Percentiles rank a stretch among this genome's conserved stretches.
These are phyloP conservation scores for Pipra filicauda DNA, from an alignment of 2,113 vertebrate species.

Conservation along the genomic window DNA sequence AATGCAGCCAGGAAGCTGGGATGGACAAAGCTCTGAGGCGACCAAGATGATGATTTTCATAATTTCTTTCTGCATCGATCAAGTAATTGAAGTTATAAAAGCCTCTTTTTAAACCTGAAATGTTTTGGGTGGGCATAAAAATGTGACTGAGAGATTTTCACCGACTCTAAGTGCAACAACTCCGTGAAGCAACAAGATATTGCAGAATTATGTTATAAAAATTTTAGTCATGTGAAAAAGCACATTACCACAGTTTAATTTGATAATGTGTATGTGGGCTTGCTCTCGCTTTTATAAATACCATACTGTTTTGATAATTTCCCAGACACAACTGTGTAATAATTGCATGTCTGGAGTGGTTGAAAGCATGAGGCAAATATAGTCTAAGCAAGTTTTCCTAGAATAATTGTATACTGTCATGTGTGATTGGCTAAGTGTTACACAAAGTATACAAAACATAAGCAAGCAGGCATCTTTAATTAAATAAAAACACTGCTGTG, in stretches of 20 bases:
- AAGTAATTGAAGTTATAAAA: neutral
- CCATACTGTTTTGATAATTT: constrained; percentile 58
- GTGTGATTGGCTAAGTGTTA: constrained; percentile 55
- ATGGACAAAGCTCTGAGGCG: neutral
- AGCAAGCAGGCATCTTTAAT: constrained; percentile 21
- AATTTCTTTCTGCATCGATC: neutral
- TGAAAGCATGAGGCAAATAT: constrained; percentile 60
- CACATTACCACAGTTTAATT: constrained; percentile 50
- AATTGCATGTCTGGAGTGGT: constrained; percentile 57
- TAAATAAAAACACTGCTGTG: neutral
- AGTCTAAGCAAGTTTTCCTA: constrained; percentile 25
- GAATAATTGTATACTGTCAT: constrained; percentile 64
- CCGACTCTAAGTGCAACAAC: neutral
- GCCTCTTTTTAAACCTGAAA: neutral
- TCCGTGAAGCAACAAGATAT: neutral
- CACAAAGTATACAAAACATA: constrained; percentile 22
- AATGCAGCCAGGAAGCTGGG: neutral
- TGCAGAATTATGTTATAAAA: constrained; percentile 29
- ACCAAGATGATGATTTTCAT: neutral
- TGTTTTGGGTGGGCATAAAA: neutral
- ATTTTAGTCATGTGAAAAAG: constrained; percentile 33
- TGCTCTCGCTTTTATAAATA: constrained; percentile 62
- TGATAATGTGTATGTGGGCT: constrained; percentile 45
- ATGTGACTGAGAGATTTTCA: neutral
- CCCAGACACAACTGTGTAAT: constrained; percentile 55